Base-by-base conservation (phyloP, 2,797 vertebrate species). In the Australoheros facetus region DNA sequence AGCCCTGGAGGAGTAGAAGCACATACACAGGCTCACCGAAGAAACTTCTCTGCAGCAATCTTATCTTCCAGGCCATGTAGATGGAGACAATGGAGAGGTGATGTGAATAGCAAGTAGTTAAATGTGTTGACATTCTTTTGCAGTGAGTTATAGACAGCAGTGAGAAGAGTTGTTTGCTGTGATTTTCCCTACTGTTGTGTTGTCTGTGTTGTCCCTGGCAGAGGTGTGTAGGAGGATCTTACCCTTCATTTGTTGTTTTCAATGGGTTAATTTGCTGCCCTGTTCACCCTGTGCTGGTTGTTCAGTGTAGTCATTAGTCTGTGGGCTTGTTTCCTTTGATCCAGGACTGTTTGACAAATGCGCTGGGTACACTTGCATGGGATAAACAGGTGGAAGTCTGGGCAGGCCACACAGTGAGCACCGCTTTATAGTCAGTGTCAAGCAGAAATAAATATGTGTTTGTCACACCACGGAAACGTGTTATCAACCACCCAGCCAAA, bases 51-150 rank as follows among this genome's bases (percentile, higher is more conserved):
- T 34, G 1, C 28, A 51, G 70, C 58, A 78, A 87, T 91, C 89
- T 92, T 93, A 93, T 94, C 93, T 91, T 75, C 53, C 23, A 19
- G 71, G 79, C 66, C 45, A 6, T 60, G 69, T 66, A 60, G 71
- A 78, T 75, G 74, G 53, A 87, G 85, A 92, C 83, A 88, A 89
- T 89, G 80, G 57, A 19, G 60, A 82, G 80, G 76, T 76, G 83
- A 89, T 80, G 80, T 90, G 89, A 88, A 90, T 57, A 64, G 73
- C 80, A 66, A 79, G 62, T 81, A 72, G 71, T 12, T 75, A 34
- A 80, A 83, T 77, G 76, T 94, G 88, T 93, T 93, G 89, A 93
- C 92, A 92, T 94, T 93, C 92, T 84, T 90, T 64, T 16, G 64
- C 70, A 39, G 11, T 82, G 85, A 93, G 79, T 73, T 75, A 71